These are phyloP conservation scores for Epirrhoe alternata DNA, from an alignment of 2,888 invertebrate species.

Conservation along the genomic window DNA sequence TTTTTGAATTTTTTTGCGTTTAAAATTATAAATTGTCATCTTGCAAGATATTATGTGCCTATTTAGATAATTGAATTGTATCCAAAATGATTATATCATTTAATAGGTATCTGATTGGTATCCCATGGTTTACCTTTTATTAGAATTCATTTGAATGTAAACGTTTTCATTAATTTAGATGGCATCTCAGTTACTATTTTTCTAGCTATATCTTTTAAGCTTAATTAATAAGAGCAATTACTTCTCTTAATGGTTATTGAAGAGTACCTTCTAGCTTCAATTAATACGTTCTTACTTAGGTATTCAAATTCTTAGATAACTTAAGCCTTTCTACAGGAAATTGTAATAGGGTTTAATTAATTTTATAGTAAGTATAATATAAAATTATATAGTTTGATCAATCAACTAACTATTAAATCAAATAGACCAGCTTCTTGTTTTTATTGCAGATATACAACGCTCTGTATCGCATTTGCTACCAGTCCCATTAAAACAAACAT, in stretches of 20 bases:
- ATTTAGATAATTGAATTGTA: conserved; percentile 11
- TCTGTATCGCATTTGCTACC: background rate
- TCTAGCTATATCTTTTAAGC: conserved; percentile 8
- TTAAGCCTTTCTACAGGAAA: background rate
- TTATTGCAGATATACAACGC: background rate
- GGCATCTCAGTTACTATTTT: conserved; percentile 25
- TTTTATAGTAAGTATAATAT: background rate
- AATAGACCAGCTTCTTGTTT: background rate
- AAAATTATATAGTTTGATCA: background rate
- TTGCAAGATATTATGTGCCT: background rate
- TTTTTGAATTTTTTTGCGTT: background rate
- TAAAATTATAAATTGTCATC: background rate
- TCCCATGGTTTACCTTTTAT: conserved; percentile 27
- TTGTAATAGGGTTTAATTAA: background rate
- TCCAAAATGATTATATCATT: conserved; percentile 14
- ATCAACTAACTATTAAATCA: background rate
- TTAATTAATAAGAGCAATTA: conserved; percentile 36
- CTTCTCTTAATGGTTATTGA: conserved; percentile 2
- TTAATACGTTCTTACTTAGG: background rate
- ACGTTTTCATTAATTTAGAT: conserved; percentile 39
- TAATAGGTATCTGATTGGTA: conserved; percentile 38
- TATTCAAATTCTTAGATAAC: background rate
- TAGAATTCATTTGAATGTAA: conserved; percentile 36
- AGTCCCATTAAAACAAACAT: background rate
- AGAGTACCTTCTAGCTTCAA: conserved; percentile 1